Evolutionary conservation across 1,140 invertebrate species (phyloP).

Genomic region (Euglossa dilemma): DNA sequence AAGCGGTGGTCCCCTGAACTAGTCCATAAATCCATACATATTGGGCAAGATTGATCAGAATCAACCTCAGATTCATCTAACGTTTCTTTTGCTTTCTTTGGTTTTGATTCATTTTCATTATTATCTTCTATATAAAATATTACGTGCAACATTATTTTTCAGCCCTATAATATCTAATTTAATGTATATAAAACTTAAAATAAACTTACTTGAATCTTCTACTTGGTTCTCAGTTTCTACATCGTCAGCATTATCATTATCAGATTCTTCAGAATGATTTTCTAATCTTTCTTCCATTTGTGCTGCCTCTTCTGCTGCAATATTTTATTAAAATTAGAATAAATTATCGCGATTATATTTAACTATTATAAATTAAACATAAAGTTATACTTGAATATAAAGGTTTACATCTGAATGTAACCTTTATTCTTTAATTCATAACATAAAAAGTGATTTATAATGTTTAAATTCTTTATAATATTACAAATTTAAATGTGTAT

Average conservation of each 20-base stretch:
- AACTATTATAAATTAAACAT: not conserved
- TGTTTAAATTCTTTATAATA: not conserved
- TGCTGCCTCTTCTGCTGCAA: not conserved
- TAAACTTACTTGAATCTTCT: slow-evolving; percentile 17
- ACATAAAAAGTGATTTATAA: not conserved
- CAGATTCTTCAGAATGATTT: slow-evolving; percentile 13
- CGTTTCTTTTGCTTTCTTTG: slow-evolving; percentile 26
- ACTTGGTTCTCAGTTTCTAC: not conserved
- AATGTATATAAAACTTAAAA: not conserved
- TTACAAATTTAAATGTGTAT: not conserved
- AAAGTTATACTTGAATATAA: not conserved
- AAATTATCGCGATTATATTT: not conserved
- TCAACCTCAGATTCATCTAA: slow-evolving; percentile 74
- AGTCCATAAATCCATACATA: slow-evolving; percentile 94
- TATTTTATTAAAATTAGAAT: slow-evolving; percentile 2
- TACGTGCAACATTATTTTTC: not conserved
- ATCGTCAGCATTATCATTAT: slow-evolving; percentile 31
- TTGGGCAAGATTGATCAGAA: slow-evolving; percentile 90
- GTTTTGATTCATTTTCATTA: slow-evolving; percentile 23
- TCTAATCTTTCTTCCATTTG: slow-evolving; percentile 21
- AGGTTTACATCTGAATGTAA: not conserved
- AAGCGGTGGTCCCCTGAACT: slow-evolving; percentile 93
- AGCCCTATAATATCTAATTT: not conserved
- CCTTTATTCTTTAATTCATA: not conserved
- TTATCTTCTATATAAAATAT: slow-evolving; percentile 21